Evolutionary conservation across 2,113 vertebrate species (phyloP), one percentile per base, ranked within the genome.

Genomic region (Pontoporia blainvillei): DNA sequence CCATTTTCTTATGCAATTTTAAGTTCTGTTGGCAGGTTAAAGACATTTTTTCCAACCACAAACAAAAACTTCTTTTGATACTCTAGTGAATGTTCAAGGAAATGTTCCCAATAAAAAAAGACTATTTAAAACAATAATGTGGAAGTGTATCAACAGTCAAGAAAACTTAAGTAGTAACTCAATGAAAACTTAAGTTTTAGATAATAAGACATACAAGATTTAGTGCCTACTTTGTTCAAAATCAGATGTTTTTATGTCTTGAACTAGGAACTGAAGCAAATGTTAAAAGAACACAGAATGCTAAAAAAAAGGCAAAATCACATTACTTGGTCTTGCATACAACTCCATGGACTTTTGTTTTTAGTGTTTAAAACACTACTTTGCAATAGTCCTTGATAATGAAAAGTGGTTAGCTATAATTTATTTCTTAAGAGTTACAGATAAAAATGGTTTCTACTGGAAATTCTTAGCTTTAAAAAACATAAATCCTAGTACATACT

Each of bases 31-130:
- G 97, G 95, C 96, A 98, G 78, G 90, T 94, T 94, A 78, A 85
- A 59, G 81, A 67, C 76, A 97, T 96, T 97, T 97, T 98, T 98
- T 97, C 95, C 94, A 97, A 97, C 95, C 96, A 97, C 96, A 98
- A 89, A 94, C 92, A 97, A 97, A 97, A 97, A 97, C 59, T 83
- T 94, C 98, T 98, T 95, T 88, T 88, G 96, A 98, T 96, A 96
- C 86, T 95, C 85, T 91, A 95, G 69, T 85, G 87, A 94, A 96
- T 81, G 76, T 96, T 98, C 96, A 98, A 98, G 97, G 89, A 97
- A 96, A 97, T 94, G 69, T 96, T 98, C 96, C 90, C 83, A 97
- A 92, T 89, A 52, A 71, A 96, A 92, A 90, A 93, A 90, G 54
- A 46, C 52, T 79, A 95, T 90, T 96, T 94, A 90, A 93, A 97